Conservation (phyloP, 92 coral and sea anemone species). For the Umimayanthus chanpuru region DNA sequence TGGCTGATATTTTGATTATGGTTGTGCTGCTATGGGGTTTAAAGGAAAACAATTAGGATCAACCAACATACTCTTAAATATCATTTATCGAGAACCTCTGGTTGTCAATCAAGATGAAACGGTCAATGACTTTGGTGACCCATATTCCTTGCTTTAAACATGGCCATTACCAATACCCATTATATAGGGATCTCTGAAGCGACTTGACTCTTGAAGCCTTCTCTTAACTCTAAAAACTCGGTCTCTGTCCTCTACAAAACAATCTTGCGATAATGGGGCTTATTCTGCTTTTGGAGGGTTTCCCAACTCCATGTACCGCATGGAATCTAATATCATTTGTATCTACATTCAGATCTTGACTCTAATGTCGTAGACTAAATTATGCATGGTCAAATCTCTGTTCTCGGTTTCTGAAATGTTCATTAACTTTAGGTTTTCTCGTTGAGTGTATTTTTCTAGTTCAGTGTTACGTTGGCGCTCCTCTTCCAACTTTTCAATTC, state of each 20-base stretch:
- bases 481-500: no score
- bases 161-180: constrained; percentile 42
- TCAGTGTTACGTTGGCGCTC: constrained; percentile 9
- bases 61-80: no score
- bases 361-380: constrained; percentile 23
- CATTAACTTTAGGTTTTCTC: no score
- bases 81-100: not conserved
- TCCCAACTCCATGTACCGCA: constrained; percentile 48
- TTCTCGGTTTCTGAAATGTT: no score
- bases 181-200: constrained; percentile 12
- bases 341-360: constrained; percentile 24
- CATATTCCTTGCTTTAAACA: no score
- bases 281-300: constrained; percentile 33
- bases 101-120: not conserved
- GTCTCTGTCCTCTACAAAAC: constrained; percentile 27
- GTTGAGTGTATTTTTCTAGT: constrained; percentile 21
- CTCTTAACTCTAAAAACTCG: constrained; percentile 16
- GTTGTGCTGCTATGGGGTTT: no score
- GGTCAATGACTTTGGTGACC: no score
- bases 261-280: constrained; percentile 44
- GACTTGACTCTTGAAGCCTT: constrained; percentile 28
- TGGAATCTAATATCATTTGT: constrained; percentile 25
- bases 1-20: no score
- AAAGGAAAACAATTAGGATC: no score
- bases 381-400: no score